Evolutionary conservation across 2,888 invertebrate species (phyloP).

Genomic region (Tanypteryx hageni): DNA sequence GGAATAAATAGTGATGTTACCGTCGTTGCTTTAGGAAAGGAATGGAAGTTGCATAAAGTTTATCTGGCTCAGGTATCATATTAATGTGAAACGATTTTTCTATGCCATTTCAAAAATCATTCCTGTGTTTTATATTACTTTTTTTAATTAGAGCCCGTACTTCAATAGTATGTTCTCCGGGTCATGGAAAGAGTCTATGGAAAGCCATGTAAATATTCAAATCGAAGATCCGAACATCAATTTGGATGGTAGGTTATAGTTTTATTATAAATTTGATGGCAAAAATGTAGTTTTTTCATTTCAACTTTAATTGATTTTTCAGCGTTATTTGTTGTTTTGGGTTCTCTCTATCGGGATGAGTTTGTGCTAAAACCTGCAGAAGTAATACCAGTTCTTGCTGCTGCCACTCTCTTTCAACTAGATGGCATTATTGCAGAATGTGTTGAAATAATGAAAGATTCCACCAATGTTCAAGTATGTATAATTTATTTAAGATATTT

Average conservation of each 20-base stretch:
- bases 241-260: constrained; percentile 78
- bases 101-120: constrained; percentile 42
- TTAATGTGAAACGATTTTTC: neutral
- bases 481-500: neutral
- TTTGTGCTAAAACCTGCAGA: constrained; percentile 82
- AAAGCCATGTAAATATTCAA: constrained; percentile 82
- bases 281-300: constrained; percentile 7
- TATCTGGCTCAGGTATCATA: constrained; percentile 82
- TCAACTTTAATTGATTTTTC: constrained; percentile 70
- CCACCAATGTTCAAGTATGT: constrained; percentile 81
- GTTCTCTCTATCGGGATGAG: constrained; percentile 87
- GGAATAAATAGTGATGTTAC: constrained; percentile 86
- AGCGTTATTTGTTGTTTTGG: constrained; percentile 84
- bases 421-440: constrained; percentile 86
- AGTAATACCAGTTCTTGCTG: constrained; percentile 83
- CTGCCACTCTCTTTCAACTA: constrained; percentile 85
- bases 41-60: constrained; percentile 87
- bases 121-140: constrained; percentile 63
- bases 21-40: constrained; percentile 83
- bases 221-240: constrained; percentile 85
- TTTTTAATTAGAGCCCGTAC: constrained; percentile 81
- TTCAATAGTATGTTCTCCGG: constrained; percentile 90
- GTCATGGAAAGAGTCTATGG: constrained; percentile 84
- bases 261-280: constrained; percentile 65
- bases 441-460: constrained; percentile 84